Conservation (phyloP, 1,140 invertebrate species). For the Glomeris maerens region DNA sequence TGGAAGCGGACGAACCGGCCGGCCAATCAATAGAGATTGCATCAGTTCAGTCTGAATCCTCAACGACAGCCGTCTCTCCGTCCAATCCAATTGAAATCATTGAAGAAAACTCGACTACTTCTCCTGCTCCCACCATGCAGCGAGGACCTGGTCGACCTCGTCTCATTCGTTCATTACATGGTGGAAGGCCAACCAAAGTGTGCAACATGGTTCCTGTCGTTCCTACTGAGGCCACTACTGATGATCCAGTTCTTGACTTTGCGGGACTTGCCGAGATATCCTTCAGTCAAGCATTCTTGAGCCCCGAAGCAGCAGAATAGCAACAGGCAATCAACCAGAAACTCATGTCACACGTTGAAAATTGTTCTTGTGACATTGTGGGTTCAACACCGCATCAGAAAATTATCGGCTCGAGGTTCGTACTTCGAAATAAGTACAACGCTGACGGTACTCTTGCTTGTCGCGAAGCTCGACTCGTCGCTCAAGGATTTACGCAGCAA, state of each 20-base stretch:
- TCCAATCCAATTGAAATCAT: too few relatives aligned
- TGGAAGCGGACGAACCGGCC: too few relatives aligned
- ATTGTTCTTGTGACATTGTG: conserved; percentile 28
- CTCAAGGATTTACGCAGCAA: conserved; percentile 27
- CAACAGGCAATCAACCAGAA: conserved; percentile 27
- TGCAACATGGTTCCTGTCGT: conserved; percentile 1
- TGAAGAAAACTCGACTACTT: too few relatives aligned
- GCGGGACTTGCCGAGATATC: too few relatives aligned
- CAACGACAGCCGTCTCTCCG: too few relatives aligned
- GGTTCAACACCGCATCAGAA: conserved; percentile 18
- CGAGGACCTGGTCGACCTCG: conserved; percentile 7
- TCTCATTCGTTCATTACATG: not conserved
- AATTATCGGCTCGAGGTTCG: conserved; percentile 26
- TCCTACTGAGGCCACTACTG: not conserved
- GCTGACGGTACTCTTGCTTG: conserved; percentile 24
- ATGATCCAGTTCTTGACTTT: conserved; percentile 14
- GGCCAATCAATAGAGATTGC: too few relatives aligned
- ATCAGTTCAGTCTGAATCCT: too few relatives aligned
- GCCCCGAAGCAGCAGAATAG: conserved; percentile 24
- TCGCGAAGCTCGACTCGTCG: conserved; percentile 28
- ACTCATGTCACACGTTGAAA: conserved; percentile 24
- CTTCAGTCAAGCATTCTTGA: conserved; percentile 24
- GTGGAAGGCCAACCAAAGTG: conserved; percentile 5
- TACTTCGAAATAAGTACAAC: conserved; percentile 25
- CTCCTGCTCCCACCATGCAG: too few relatives aligned